phyloP scores from a whole-genome alignment of 64 coral and sea anemone genomes.

The Actinia equina region DNA sequence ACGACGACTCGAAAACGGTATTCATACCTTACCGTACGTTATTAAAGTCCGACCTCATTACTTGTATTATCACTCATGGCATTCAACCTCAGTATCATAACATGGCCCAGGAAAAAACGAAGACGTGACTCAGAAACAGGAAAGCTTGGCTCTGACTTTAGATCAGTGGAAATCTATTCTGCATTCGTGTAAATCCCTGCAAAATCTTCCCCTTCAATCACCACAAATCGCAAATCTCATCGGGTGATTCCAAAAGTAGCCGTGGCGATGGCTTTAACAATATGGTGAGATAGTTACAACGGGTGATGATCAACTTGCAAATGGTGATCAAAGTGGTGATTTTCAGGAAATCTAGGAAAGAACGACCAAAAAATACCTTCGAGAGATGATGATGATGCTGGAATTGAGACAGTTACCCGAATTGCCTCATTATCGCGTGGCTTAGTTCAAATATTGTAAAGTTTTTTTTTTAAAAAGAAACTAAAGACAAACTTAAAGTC shows the following conservation, averaged over 20 bases:
- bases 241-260: background rate
- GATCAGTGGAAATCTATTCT: background rate
- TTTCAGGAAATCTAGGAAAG: background rate
- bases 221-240: background rate
- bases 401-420: background rate
- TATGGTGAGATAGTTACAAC: background rate
- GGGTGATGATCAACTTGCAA: background rate
- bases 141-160: background rate
- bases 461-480: background rate
- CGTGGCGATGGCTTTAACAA: background rate
- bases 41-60: background rate
- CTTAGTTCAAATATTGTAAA: background rate
- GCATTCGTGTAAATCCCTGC: background rate
- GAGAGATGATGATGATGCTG: background rate
- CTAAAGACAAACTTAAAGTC: background rate
- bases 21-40: background rate
- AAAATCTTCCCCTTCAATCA: background rate
- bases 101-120: background rate
- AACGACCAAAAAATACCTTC: background rate
- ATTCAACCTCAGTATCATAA: background rate
- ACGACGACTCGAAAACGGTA: background rate
- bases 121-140: background rate
- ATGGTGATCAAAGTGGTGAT: conserved; percentile 13
- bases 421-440: background rate
- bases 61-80: background rate